Evolutionary conservation across 2,113 vertebrate genomes (phyloP).

Genomic region (Empidonax traillii): DNA sequence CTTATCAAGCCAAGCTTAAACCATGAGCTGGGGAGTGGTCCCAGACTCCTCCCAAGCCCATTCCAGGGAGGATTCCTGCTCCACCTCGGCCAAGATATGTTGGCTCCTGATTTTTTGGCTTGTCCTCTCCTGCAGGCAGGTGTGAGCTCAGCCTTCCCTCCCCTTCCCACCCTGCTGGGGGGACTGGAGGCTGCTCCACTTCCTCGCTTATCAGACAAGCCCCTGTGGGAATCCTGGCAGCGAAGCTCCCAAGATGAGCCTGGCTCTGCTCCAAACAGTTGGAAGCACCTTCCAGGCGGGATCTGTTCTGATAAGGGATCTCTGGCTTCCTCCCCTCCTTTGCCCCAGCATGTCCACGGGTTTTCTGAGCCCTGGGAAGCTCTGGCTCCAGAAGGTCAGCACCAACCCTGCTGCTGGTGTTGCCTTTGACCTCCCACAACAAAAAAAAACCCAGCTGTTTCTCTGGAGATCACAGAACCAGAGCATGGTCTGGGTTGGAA

Average conservation of each 20-base stretch:
- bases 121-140: background rate
- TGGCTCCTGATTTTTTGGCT: background rate
- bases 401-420: accelerated
- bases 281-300: background rate
- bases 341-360: background rate
- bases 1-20: background rate
- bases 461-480: background rate
- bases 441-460: background rate
- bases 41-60: background rate
- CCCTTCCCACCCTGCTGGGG: background rate
- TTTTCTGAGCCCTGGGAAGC: background rate
- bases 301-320: slow-evolving; percentile 11
- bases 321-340: background rate
- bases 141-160: background rate
- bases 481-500: background rate
- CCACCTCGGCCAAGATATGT: background rate
- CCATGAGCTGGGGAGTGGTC: background rate
- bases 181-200: background rate
- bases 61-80: background rate
- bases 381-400: background rate
- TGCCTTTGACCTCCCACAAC: background rate
- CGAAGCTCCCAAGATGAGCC: background rate
- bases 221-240: slow-evolving; percentile 1
- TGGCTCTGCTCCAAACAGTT: background rate
- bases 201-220: background rate